Base-by-base conservation (phyloP, 2,797 vertebrate species). In the Natrix natrix region DNA sequence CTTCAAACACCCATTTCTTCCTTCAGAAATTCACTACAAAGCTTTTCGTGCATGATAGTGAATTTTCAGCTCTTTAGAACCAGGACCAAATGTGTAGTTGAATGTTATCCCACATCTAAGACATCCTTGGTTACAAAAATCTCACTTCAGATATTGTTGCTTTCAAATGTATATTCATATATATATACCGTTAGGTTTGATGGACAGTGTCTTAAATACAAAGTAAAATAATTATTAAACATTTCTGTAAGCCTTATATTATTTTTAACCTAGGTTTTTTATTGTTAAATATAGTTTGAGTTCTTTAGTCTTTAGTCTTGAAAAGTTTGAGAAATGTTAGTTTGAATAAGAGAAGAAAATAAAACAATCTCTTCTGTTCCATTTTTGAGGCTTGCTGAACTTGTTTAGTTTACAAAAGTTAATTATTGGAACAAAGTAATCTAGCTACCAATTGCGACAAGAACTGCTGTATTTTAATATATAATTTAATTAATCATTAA, bases 401-500 rank as follows among this genome's bases (percentile, higher is more conserved):
- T 83, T 95, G n/a, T 6, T 94, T 56, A 94, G 93, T 94, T 94
- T 94, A 95, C 32, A 92, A 90, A 96, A 95, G 95, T 89, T 90
- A 94, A 92, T 87, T 59, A 87, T 93, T 96, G 91, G 95, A 94
- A 91, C 89, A 95, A 86, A 37, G 86, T 24, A 61, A 61, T 10
- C 57, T 94, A 95, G 92, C 92, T 94, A 92, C 96, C 95, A 95
- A 92, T 93, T 97, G 54, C 93, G 94, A 5, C 55, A 91, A 92
- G 91, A 95, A 88, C 92, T 91, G 93, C 91, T 56, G 91, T 48
- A 91, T 95, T 97, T 89, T 96, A 69, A 95, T 95, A 92, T 93
- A 60, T 90, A 95, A 91, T 90, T 93, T 95, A 94, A 93, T 96
- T 93, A 97, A 97, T 96, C 92, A 97, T 94, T 95, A 96, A 93